Evolutionary conservation across 2,797 vertebrate genomes (phyloP).

Genomic region (Carcharodon carcharias): DNA sequence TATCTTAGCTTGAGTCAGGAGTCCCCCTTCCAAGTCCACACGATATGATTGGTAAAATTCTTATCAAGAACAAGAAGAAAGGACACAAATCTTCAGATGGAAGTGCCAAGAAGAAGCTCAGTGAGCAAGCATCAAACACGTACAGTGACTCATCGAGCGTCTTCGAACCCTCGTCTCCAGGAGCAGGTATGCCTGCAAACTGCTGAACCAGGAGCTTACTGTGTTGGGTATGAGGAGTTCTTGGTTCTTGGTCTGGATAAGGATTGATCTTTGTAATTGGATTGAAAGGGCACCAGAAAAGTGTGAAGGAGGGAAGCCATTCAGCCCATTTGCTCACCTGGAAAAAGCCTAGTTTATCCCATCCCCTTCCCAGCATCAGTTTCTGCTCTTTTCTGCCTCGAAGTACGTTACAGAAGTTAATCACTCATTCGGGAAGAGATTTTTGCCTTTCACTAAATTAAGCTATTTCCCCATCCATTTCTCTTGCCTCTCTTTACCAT

Average conservation of each 20-base stretch:
- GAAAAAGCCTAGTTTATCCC: neutral
- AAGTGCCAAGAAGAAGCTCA: constrained; percentile 84
- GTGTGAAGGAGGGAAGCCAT: too few species aligned
- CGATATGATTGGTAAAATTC: constrained; percentile 92
- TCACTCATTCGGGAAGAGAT: neutral
- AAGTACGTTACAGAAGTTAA: neutral
- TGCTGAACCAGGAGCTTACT: neutral
- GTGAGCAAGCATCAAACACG: constrained; percentile 85
- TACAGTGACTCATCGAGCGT: constrained; percentile 85
- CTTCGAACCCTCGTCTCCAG: constrained; percentile 87
- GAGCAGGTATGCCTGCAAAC: constrained; percentile 68
- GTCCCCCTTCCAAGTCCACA: constrained; percentile 85
- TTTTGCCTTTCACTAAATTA: neutral
- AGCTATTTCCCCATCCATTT: neutral
- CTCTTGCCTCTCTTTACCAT: neutral
- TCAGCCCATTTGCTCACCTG: neutral
- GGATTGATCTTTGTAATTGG: neutral
- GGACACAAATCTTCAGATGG: constrained; percentile 78
- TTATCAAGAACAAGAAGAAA: constrained; percentile 98
- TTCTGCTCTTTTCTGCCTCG: neutral
- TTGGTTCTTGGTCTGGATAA: neutral
- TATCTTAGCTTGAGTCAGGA: constrained; percentile 74
- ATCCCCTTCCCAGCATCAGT: neutral
- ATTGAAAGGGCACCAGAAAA: neutral
- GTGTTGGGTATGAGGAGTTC: neutral